Evolutionary conservation across 2,797 vertebrate genomes (phyloP), one percentile per base, ranked within the genome.

Genomic region (Gila robusta): DNA sequence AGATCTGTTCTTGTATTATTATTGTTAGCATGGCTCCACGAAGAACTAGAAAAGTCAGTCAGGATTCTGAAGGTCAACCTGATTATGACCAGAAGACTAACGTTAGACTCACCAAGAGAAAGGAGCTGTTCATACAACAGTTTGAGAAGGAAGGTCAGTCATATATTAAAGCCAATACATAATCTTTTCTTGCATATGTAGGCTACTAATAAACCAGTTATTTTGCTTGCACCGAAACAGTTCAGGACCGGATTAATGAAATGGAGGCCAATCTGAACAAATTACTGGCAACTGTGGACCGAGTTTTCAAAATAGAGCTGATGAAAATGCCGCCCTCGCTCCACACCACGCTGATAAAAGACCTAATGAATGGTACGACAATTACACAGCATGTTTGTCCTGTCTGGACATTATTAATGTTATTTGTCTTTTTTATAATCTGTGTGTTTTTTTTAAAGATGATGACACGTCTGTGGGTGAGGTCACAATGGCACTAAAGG

Each of bases 311-410:
- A 0, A 95, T 97, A 77, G 95, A 97, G 62, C 74, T 96, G 88
- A 94, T 97, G 93, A 96, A 95, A 88, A 92, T 96, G 91, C 96
- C 96, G 0, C 91, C 90, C 0, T 91, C 94, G 4, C 89, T 96
- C 10, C 94, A 94, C 44, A 95, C 90, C 2, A 94, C 95, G 5
- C 90, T 56, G 0, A 91, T 96, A 0, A 92, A 91, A 9, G 96
- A 96, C 9, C 78, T 96, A 49, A 85, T 93, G 1, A 90, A 84
- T 0, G 92, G 95, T 95, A 84, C 87, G 89, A 1, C 1, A 0
- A 1, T 0, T 12, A n/a, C 11, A 41, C 2, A 3, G 1, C 0
- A 39, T 8, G 23, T 44, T 26, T 19, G 44, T 47, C 4, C 12
- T 23, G 28, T 41, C 5, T 86, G 19, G 10, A 2, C 17, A 64